phyloP scores from a whole-genome alignment of 2,113 vertebrate genomes.

The Baryphthengus martii region DNA sequence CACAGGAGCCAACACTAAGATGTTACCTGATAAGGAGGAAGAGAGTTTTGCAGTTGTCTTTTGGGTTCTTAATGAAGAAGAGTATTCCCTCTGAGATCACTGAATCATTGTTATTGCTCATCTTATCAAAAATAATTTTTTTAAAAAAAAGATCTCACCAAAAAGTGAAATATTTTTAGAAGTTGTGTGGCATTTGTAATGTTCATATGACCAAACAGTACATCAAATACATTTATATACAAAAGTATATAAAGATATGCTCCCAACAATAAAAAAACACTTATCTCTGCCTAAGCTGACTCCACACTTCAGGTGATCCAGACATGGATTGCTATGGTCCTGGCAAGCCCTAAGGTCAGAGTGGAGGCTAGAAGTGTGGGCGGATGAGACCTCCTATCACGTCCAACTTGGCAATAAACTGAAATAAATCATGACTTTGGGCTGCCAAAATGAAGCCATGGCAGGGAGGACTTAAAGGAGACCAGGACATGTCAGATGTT shows the following conservation, averaged over 20 bases:
- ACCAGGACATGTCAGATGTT: not conserved
- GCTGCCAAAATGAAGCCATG: not conserved
- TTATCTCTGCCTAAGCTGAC: not conserved
- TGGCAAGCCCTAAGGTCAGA: not conserved
- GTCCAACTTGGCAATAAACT: not conserved
- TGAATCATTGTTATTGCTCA: not conserved
- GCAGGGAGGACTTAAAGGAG: not conserved
- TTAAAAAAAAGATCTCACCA: not conserved
- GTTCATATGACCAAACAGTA: not conserved
- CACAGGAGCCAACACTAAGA: not conserved
- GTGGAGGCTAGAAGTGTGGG: not conserved
- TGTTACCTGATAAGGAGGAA: not conserved
- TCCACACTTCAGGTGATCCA: not conserved
- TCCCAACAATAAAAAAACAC: not conserved
- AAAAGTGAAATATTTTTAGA: not conserved
- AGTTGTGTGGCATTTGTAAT: not conserved
- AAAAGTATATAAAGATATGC: too few relatives aligned
- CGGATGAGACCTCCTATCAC: not conserved
- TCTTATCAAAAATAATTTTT: not conserved
- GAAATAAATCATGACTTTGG: not conserved
- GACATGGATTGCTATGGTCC: accelerated
- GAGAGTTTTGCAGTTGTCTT: not conserved
- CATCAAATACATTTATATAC: not conserved
- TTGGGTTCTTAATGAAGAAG: not conserved
- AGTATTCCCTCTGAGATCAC: not conserved